Evolutionary conservation across 2,888 invertebrate genomes (phyloP).

Genomic region (Drosophila kanekoi): DNA sequence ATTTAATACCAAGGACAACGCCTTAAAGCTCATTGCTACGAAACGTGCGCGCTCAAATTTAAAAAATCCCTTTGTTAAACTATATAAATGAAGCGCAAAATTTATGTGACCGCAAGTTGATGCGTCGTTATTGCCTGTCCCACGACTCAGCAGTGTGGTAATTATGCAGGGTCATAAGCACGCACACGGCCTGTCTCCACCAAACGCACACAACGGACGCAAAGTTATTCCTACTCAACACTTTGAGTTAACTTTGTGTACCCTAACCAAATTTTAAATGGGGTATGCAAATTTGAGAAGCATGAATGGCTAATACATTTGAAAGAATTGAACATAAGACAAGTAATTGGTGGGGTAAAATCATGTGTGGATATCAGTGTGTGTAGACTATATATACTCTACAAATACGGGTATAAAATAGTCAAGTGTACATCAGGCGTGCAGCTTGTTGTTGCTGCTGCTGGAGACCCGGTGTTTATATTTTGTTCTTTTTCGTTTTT

Average conservation of each 20-base stretch:
- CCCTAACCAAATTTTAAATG: background rate
- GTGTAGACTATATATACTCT: background rate
- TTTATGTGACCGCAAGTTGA: slow-evolving; percentile 9
- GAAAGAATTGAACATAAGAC: background rate
- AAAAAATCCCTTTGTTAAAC: background rate
- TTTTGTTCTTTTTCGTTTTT: slow-evolving; percentile 48
- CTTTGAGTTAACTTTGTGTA: slow-evolving; percentile 1
- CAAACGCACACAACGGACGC: slow-evolving; percentile 7
- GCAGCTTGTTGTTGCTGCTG: background rate
- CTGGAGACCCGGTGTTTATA: slow-evolving; percentile 6
- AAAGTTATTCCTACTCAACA: slow-evolving; percentile 9
- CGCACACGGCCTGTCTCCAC: background rate
- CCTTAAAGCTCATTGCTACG: slow-evolving; percentile 10
- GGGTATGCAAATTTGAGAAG: background rate
- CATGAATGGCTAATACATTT: background rate
- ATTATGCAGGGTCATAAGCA: slow-evolving; percentile 28
- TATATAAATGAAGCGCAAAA: slow-evolving; percentile 5
- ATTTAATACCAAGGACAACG: background rate
- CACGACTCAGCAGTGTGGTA: slow-evolving; percentile 10
- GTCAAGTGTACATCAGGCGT: slow-evolving; percentile 6
- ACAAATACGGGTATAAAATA: slow-evolving; percentile 14
- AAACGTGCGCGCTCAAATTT: background rate
- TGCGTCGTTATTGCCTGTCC: slow-evolving; percentile 7
- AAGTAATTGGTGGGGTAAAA: background rate
- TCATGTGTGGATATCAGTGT: no score